Base-by-base conservation (phyloP, 1,140 invertebrate species). In the Neuroterus valhalla region DNA sequence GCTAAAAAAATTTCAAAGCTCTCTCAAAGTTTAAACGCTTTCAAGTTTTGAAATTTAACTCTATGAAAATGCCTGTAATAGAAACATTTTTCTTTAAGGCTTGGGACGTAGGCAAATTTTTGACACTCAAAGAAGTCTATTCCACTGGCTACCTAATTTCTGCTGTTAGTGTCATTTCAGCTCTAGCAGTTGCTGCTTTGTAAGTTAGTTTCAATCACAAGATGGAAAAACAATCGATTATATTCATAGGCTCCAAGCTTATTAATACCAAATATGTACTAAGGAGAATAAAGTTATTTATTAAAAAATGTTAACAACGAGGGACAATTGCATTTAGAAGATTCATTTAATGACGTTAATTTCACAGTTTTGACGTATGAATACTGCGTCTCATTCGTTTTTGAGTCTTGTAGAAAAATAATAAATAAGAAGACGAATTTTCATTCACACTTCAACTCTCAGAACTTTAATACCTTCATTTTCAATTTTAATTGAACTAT, bases 81-180 rank as follows among this genome's bases (percentile, higher is more conserved):
- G 69, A 66, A 52, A 52, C 46, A 67, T 67, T 74, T 75, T 73
- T 74, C 66, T 84, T 85, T 84, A 26, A 92, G 91, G 81, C 91
- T 42, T 95, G 94, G 94, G 94, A 95, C 80, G 90, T 92, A 0
- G 94, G 94, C 10, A 92, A 91, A 78, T 94, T 92, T 75, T 90
- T 95, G 17, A 91, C 93, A 42, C 92, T 94, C 26, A 94, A 94
- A 85, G 91, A 94, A 85, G 94, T 95, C 4, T 94, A 94, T 80
- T 86, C 87, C 6, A 94, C 94, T 46, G 94, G 94, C 77, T 95
- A 94, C 86, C 84, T 87, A 62, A 92, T 94, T 85, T 77, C 94
- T 26, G 92, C 81, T 19, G 76, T 89, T 2, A 78, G 92, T 10
- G 66, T 84, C 14, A 79, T 90, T 26, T 68, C 82, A 42, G 79